phyloP scores from a whole-genome alignment of 2,888 invertebrate genomes.

The Tolmerus cingulatus region DNA sequence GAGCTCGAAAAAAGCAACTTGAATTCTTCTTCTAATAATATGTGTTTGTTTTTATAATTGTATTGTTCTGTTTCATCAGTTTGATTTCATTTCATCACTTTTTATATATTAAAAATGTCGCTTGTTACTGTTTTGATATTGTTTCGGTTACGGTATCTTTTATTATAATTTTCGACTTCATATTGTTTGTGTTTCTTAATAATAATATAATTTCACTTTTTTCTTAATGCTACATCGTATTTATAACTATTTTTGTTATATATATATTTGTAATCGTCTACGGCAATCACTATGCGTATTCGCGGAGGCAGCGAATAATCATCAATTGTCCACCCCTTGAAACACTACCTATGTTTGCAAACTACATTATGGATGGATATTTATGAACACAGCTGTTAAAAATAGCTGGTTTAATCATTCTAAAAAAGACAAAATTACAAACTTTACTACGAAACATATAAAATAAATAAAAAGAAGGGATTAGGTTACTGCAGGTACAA shows the following conservation, averaged over 20 bases:
- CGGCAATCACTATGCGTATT: conserved; percentile 49
- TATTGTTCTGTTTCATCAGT: not conserved
- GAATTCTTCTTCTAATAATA: not conserved
- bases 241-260: not conserved
- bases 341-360: not conserved
- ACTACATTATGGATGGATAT: conserved; percentile 21
- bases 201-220: conserved; percentile 10
- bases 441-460: not conserved
- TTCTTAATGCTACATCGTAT: not conserved
- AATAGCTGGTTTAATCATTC: not conserved
- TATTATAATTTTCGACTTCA: not conserved
- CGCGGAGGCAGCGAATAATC: conserved; percentile 52
- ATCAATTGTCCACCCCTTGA: conserved; percentile 7
- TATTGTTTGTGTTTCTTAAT: not conserved
- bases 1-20: not conserved
- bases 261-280: conserved; percentile 42
- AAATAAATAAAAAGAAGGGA: not conserved
- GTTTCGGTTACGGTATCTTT: not conserved
- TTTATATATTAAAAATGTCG: not conserved
- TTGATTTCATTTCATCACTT: not conserved
- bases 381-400: not conserved
- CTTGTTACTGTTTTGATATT: not conserved
- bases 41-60: not conserved
- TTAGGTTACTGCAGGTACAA: not conserved
- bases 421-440: not conserved